Evolutionary conservation across 2,113 vertebrate genomes (phyloP).

Genomic region (Melanotaenia duboulayi): DNA sequence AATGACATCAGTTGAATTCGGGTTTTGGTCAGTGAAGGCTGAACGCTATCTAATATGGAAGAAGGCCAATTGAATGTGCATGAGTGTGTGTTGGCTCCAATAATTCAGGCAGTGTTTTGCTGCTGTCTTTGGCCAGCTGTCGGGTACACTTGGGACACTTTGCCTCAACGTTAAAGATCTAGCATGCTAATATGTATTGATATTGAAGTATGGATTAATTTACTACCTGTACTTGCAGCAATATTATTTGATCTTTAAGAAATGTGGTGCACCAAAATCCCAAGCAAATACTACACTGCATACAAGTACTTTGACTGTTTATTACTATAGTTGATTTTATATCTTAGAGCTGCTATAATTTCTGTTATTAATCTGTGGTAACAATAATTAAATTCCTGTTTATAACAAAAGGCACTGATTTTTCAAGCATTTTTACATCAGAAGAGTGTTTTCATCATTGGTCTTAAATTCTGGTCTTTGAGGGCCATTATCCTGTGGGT

Average conservation of each 20-base stretch:
- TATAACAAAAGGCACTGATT: neutral
- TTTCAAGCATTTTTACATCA: no score
- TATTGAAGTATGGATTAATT: conserved; percentile 30
- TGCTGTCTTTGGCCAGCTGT: conserved; percentile 13
- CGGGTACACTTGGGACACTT: conserved; percentile 28
- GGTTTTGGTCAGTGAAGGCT: neutral
- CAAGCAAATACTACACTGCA: neutral
- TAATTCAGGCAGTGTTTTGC: neutral
- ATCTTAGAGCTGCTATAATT: no score
- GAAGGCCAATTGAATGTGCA: neutral
- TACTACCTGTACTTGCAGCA: neutral
- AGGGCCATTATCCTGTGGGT: no score
- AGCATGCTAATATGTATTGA: conserved; percentile 29
- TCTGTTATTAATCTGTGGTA: neutral
- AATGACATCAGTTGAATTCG: no score
- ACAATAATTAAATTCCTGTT: neutral
- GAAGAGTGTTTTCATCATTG: no score
- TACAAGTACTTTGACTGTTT: neutral
- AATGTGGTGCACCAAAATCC: neutral
- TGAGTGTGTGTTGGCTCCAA: neutral
- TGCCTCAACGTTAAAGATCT: conserved; percentile 47
- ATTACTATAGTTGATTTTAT: no score
- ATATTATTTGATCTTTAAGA: neutral
- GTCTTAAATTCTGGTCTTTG: no score
- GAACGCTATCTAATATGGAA: neutral